Conservation (phyloP, 2,888 invertebrate species). For the Hoplodrina blanda region DNA sequence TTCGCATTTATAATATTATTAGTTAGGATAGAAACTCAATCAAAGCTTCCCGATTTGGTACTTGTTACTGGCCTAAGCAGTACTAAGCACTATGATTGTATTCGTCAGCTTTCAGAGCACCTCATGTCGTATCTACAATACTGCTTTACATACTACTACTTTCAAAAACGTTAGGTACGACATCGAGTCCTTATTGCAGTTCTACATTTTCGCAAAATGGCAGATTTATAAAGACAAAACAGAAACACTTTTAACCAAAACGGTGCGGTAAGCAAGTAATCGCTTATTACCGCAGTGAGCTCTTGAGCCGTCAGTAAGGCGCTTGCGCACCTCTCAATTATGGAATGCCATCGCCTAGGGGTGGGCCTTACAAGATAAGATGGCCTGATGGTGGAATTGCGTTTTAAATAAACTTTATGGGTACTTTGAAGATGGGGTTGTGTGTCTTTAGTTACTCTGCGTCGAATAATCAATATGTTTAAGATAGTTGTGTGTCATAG, state of each 20-base stretch:
- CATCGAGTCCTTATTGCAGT: not conserved
- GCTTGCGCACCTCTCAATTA: slow-evolving; percentile 57
- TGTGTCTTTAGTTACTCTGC: no score
- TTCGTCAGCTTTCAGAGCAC: no score
- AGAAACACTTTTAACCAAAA: slow-evolving; percentile 32
- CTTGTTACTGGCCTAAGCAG: not conserved
- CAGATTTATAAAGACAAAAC: slow-evolving; percentile 14
- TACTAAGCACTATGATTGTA: no score
- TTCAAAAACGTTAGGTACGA: not conserved
- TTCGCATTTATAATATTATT: no score
- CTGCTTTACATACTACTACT: no score
- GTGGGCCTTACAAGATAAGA: slow-evolving; percentile 19
- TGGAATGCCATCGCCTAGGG: slow-evolving; percentile 42
- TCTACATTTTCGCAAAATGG: not conserved
- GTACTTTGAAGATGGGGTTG: not conserved
- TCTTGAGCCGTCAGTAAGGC: slow-evolving; percentile 25
- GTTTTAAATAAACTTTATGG: not conserved
- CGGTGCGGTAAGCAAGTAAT: slow-evolving; percentile 41
- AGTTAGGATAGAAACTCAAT: no score
- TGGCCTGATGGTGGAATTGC: slow-evolving; percentile 9
- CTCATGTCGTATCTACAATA: no score
- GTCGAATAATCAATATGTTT: no score
- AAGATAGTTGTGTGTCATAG: not conserved
- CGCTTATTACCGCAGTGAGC: slow-evolving; percentile 47
- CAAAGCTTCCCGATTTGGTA: not conserved